Percentiles rank a stretch among this genome's conserved stretches.
Conservation (phyloP, 2,888 invertebrate species). For the Parasteatoda lunata region DNA sequence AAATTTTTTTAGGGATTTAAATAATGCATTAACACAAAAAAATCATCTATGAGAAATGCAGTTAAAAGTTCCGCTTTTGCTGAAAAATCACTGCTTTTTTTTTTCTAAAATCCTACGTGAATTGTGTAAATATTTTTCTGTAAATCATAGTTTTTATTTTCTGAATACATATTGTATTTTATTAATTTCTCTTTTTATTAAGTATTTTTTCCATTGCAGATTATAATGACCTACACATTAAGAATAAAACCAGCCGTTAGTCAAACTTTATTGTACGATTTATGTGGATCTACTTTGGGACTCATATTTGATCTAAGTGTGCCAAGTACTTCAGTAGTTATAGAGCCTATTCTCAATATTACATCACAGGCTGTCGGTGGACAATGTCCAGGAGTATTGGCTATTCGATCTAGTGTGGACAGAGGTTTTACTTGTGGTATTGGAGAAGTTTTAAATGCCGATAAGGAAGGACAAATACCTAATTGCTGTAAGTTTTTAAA, state of each 20-base stretch:
- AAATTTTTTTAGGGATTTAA: too few relatives aligned
- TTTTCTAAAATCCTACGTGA: too few relatives aligned
- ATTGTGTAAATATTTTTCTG: too few relatives aligned
- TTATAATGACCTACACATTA: slow-evolving; percentile 87
- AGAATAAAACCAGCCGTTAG: slow-evolving; percentile 89
- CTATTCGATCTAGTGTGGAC: slow-evolving; percentile 86
- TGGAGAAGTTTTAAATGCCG: slow-evolving; percentile 93
- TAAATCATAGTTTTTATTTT: too few relatives aligned
- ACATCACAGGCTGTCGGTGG: slow-evolving; percentile 86
- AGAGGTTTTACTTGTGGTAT: slow-evolving; percentile 94
- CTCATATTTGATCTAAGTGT: slow-evolving; percentile 95
- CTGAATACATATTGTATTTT: neutral
- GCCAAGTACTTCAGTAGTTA: slow-evolving; percentile 91
- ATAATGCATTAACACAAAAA: too few relatives aligned
- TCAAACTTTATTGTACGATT: slow-evolving; percentile 93
- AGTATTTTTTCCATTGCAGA: slow-evolving; percentile 66
- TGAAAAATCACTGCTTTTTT: too few relatives aligned
- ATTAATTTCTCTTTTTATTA: too few relatives aligned
- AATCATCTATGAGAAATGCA: too few relatives aligned
- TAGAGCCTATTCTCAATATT: slow-evolving; percentile 90
- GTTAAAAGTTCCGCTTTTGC: too few relatives aligned
- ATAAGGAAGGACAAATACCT: slow-evolving; percentile 78
- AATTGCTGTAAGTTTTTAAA: slow-evolving; percentile 84
- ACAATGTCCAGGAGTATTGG: slow-evolving; percentile 92
- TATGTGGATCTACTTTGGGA: slow-evolving; percentile 93